Conservation (phyloP, 2,797 vertebrate genomes). For the Lindbergichthys nudifrons region DNA sequence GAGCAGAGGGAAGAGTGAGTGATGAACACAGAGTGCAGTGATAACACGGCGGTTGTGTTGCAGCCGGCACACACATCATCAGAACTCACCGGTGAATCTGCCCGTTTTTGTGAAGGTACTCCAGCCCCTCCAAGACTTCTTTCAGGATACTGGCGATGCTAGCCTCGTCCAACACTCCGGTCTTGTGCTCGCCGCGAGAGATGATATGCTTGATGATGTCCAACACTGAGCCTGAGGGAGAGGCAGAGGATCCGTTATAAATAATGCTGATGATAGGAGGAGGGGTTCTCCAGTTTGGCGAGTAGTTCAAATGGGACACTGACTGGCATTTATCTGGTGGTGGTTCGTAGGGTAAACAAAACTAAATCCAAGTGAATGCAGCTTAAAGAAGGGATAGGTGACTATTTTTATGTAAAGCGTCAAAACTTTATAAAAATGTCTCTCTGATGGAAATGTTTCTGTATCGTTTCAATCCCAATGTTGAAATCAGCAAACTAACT, state of each 20-base stretch:
- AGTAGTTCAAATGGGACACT: no score
- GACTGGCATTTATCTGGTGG: no score
- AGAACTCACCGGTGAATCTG: slow-evolving; percentile 93
- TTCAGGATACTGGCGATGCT: slow-evolving; percentile 93
- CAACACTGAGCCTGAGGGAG: slow-evolving; percentile 90
- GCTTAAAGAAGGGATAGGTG: no score
- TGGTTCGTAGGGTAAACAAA: no score
- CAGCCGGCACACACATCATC: not conserved
- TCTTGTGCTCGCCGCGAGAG: slow-evolving; percentile 94
- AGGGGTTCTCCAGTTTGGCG: not conserved
- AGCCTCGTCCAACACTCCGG: slow-evolving; percentile 92
- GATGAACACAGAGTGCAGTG: not conserved
- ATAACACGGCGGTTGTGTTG: not conserved
- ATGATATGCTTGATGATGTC: slow-evolving; percentile 97
- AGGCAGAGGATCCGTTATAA: slow-evolving; percentile 37
- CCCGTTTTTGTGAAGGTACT: slow-evolving; percentile 96
- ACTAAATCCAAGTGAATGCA: no score
- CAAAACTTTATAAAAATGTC: no score
- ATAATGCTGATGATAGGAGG: not conserved
- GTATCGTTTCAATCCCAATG: no score
- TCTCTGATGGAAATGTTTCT: no score
- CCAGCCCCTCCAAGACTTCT: slow-evolving; percentile 93
- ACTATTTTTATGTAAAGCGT: no score
- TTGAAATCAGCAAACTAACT: no score
- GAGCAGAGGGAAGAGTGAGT: not conserved